Percentiles rank a stretch among this genome's conserved stretches.
phyloP scores from a whole-genome alignment of 2,888 invertebrate species.

The Hyles lineata region DNA sequence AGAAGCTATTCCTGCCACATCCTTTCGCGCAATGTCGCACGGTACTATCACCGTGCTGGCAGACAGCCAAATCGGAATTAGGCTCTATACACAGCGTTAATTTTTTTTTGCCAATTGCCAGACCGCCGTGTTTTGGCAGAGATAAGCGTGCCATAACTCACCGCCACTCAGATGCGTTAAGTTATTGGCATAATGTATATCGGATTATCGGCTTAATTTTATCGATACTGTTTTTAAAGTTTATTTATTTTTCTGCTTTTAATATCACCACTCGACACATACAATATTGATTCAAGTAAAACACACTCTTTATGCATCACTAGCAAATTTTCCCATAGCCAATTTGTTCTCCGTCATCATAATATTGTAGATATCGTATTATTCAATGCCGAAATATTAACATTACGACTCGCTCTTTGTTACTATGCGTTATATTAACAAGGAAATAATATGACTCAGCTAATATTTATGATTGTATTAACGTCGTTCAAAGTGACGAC shows the following conservation, averaged over 20 bases:
- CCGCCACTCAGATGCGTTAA: slow-evolving; percentile 35
- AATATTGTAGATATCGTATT: too few species aligned
- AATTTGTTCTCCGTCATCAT: too few species aligned
- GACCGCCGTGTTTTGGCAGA: slow-evolving; percentile 55
- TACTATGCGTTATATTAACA: too few species aligned
- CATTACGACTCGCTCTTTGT: too few species aligned
- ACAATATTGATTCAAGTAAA: too few species aligned
- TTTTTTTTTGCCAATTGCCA: slow-evolving; percentile 50
- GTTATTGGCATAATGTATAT: slow-evolving; percentile 2
- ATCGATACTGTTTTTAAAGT: not conserved
- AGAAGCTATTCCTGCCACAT: slow-evolving; percentile 24
- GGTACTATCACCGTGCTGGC: slow-evolving; percentile 39
- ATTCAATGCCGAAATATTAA: too few species aligned
- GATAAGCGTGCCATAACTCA: slow-evolving; percentile 47
- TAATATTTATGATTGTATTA: too few species aligned
- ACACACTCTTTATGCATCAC: too few species aligned
- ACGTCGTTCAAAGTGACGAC: too few species aligned
- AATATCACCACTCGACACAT: too few species aligned
- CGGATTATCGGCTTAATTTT: not conserved
- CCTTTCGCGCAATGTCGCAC: slow-evolving; percentile 24
- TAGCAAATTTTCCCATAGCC: too few species aligned
- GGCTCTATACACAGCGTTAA: slow-evolving; percentile 40
- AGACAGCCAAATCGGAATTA: slow-evolving; percentile 44
- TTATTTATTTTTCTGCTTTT: not conserved
- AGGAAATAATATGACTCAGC: too few species aligned